Conservation (phyloP, 2,113 vertebrate species). For the Seriola dumerili region DNA sequence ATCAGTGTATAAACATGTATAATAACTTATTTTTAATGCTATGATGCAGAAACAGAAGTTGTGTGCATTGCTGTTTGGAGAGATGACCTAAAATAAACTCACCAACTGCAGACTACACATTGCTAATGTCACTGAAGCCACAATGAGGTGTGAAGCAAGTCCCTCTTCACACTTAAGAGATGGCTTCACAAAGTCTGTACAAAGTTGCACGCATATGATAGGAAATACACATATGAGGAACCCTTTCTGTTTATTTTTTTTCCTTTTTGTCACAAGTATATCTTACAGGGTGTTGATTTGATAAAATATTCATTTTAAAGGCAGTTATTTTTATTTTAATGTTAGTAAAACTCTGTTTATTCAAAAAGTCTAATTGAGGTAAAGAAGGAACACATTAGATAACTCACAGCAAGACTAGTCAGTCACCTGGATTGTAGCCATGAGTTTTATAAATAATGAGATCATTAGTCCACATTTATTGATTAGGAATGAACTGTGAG, state of each 20-base stretch:
- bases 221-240: slow-evolving; percentile 49
- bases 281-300: too few relatives aligned
- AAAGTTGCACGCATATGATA: neutral
- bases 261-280: neutral
- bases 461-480: too few relatives aligned
- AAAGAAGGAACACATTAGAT: neutral
- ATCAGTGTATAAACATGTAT: neutral
- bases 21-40: neutral
- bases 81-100: neutral
- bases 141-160: slow-evolving; percentile 3
- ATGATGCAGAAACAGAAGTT: neutral
- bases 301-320: too few relatives aligned
- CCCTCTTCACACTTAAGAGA: slow-evolving; percentile 37
- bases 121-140: neutral
- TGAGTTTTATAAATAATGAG: too few relatives aligned
- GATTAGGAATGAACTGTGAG: too few relatives aligned
- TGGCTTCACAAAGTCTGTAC: neutral
- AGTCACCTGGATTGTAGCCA: neutral
- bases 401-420: neutral
- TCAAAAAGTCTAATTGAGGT: too few relatives aligned
- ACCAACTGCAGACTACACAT: neutral
- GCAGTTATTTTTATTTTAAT: too few relatives aligned
- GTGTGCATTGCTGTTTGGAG: neutral
- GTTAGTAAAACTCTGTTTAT: too few relatives aligned
- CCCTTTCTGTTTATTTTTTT: neutral